A percentile compares a stretch with the other conserved stretches of the same genome.
These are phyloP conservation scores for Medauroidea extradentata DNA, from an alignment of 1,140 invertebrate species.

Conservation along the genomic window DNA sequence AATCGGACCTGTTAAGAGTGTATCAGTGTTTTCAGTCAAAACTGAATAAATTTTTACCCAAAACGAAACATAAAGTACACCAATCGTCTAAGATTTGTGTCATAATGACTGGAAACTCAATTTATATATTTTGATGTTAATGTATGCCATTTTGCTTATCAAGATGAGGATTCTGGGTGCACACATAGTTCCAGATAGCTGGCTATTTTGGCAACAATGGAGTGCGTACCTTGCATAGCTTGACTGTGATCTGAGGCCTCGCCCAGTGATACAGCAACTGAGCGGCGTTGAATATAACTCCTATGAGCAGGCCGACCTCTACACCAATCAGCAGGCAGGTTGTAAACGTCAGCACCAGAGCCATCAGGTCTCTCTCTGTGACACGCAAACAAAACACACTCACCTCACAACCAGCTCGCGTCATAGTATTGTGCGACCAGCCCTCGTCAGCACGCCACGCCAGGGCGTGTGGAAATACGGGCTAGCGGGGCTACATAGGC, in stretches of 20 bases:
- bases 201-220: no score
- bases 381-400: no score
- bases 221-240: conserved; percentile 40
- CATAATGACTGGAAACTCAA: neutral
- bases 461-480: no score
- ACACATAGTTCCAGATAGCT: no score
- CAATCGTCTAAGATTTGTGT: neutral
- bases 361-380: conserved; percentile 56
- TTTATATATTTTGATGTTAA: neutral
- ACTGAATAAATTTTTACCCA: neutral
- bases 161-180: no score
- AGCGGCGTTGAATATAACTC: conserved; percentile 53
- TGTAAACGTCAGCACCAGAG: conserved; percentile 54
- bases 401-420: no score
- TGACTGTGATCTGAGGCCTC: conserved; percentile 41
- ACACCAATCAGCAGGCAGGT: conserved; percentile 53
- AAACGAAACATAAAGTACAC: neutral
- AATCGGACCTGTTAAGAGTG: no score
- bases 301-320: conserved; percentile 64
- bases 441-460: no score
- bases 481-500: no score
- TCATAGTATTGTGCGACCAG: no score
- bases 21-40: no score
- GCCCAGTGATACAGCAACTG: conserved; percentile 55
- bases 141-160: neutral